A percentile compares a stretch with the other conserved stretches of the same genome.
Evolutionary conservation across 2,888 invertebrate species (phyloP).

Genomic region (Lacanobia oleracea): DNA sequence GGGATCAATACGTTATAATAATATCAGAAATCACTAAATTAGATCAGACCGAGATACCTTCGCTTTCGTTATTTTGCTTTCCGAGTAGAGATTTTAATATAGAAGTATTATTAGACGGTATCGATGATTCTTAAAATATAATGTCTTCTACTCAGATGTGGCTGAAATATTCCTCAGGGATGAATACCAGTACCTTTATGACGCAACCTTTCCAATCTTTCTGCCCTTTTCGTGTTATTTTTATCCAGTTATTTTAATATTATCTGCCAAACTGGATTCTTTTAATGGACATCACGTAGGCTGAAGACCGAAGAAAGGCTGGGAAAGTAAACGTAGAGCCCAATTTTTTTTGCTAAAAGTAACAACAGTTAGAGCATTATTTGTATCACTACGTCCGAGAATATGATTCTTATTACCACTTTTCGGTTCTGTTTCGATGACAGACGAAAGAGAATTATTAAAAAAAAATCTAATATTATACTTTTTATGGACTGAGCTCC

Average conservation of each 20-base stretch:
- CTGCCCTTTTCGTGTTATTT: slow-evolving; percentile 62
- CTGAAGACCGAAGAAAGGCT: slow-evolving; percentile 5
- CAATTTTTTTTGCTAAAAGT: background rate
- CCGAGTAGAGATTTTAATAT: slow-evolving; percentile 10
- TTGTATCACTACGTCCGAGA: too few relatives aligned
- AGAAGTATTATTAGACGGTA: slow-evolving; percentile 5
- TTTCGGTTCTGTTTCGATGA: too few relatives aligned
- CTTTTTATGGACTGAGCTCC: too few relatives aligned
- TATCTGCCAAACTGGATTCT: slow-evolving; percentile 32
- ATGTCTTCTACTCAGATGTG: slow-evolving; percentile 27
- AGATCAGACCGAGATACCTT: background rate
- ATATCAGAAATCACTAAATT: background rate
- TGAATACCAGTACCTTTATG: slow-evolving; percentile 53
- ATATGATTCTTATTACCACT: too few relatives aligned
- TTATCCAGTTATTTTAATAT: slow-evolving; percentile 61
- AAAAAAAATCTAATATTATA: too few relatives aligned
- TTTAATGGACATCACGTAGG: slow-evolving; percentile 33
- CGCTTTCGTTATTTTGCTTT: slow-evolving; percentile 11
- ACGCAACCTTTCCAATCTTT: slow-evolving; percentile 53
- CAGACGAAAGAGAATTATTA: too few relatives aligned
- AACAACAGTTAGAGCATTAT: too few relatives aligned
- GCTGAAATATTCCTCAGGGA: slow-evolving; percentile 51
- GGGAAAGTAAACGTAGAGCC: background rate
- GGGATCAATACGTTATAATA: slow-evolving; percentile 1
- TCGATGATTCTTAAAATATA: slow-evolving; percentile 46